Percentiles rank a stretch among this genome's conserved stretches.
Evolutionary conservation across 23 tunicate species (phyloP).

Genomic region (Styela clava): DNA sequence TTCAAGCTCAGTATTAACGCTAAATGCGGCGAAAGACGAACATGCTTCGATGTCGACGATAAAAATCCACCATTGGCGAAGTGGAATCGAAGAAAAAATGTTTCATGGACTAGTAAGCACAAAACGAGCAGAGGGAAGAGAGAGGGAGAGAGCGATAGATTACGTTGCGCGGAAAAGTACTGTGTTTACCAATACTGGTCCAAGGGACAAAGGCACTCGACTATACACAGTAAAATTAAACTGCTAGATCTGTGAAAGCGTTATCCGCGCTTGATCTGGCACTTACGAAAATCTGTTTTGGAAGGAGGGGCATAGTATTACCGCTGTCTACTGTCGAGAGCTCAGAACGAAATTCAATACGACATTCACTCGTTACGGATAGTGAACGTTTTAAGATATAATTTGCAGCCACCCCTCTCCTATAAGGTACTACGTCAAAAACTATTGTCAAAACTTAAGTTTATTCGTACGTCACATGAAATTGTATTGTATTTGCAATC

Average conservation of each 20-base stretch:
- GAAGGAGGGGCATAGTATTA: neutral
- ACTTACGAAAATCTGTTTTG: no score
- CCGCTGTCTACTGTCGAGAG: conserved; percentile 1
- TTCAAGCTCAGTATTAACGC: no score
- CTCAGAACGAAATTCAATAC: conserved; percentile 2
- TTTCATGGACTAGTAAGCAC: neutral
- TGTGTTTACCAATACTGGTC: neutral
- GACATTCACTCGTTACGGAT: neutral
- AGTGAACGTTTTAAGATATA: neutral
- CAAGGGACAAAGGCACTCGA: no score
- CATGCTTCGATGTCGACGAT: neutral
- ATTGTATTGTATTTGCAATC: no score
- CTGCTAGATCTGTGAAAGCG: no score
- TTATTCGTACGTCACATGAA: no score
- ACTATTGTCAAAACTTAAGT: no score
- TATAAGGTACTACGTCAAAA: no score
- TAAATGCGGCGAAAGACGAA: neutral
- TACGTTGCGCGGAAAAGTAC: neutral
- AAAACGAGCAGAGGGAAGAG: neutral
- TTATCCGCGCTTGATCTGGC: no score
- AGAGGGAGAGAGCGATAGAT: neutral
- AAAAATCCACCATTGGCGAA: neutral
- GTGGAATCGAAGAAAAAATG: neutral
- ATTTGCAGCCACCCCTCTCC: no score
- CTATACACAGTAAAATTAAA: no score